Evolutionary conservation across 2,113 vertebrate genomes (phyloP).

Genomic region (Toxostoma redivivum): DNA sequence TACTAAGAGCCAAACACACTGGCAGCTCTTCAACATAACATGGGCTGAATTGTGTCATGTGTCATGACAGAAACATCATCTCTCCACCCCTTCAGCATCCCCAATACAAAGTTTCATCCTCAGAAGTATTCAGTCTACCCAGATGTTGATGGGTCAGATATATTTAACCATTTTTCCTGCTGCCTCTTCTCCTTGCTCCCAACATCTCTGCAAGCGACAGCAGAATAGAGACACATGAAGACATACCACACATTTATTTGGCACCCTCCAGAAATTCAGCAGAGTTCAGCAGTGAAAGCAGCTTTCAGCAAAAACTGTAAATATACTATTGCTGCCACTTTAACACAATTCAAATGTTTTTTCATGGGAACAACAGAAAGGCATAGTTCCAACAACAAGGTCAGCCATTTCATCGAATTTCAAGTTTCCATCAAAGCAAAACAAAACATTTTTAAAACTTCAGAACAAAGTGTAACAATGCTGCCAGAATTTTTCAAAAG

Average conservation of each 20-base stretch:
- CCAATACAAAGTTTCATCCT: neutral
- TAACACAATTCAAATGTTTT: neutral
- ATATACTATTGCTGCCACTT: neutral
- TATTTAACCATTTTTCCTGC: neutral
- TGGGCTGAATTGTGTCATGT: neutral
- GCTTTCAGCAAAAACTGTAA: neutral
- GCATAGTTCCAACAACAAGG: neutral
- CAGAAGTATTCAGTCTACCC: neutral
- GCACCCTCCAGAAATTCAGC: neutral
- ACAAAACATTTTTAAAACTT: neutral
- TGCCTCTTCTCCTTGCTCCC: neutral
- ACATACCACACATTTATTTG: neutral
- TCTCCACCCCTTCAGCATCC: neutral
- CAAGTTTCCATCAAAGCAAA: constrained; percentile 16
- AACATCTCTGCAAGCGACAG: neutral
- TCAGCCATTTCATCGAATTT: constrained; percentile 1
- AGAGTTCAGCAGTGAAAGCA: neutral
- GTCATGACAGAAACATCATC: neutral
- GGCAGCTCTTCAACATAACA: neutral
- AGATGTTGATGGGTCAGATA: neutral
- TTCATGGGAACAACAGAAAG: constrained; percentile 3
- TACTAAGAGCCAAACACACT: neutral
- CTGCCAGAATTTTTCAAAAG: neutral
- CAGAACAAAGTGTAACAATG: neutral
- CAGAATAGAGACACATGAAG: neutral